A percentile compares a stretch with the other conserved stretches of the same genome.
Conservation (phyloP, 2,888 invertebrate genomes). For the Cylindroiulus punctatus region DNA sequence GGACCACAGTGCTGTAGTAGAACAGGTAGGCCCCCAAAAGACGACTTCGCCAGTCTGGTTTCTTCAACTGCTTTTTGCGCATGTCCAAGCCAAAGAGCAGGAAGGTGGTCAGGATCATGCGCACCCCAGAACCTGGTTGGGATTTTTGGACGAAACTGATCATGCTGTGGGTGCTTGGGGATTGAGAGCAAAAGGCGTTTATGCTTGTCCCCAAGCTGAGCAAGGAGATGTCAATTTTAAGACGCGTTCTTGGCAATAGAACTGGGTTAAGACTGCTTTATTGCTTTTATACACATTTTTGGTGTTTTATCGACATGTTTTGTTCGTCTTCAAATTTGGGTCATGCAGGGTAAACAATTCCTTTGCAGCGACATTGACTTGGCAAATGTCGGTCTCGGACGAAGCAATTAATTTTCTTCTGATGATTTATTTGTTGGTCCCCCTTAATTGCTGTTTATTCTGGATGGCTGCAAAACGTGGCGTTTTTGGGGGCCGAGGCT, state of each 20-base stretch:
- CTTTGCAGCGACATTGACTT: neutral
- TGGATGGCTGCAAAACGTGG: neutral
- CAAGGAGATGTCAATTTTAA: neutral
- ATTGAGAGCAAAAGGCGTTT: too few species aligned
- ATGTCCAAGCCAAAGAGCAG: neutral
- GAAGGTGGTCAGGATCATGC: neutral
- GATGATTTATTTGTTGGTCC: neutral
- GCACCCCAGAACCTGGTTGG: neutral
- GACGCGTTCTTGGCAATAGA: neutral
- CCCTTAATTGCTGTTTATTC: neutral
- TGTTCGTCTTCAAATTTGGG: neutral
- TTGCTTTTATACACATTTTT: conserved; percentile 4
- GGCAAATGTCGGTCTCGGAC: neutral
- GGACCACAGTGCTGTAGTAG: neutral
- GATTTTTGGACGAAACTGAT: neutral
- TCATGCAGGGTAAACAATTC: neutral
- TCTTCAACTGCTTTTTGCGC: neutral
- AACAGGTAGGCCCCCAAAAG: neutral
- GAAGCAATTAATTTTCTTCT: neutral
- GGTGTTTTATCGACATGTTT: neutral
- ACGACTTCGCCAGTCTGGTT: neutral
- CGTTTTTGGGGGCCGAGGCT: neutral
- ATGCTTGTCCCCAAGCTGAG: neutral
- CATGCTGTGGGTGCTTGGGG: neutral
- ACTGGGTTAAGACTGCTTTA: neutral